Percentiles rank a stretch among this genome's conserved stretches.
phyloP scores from a whole-genome alignment of 1,140 invertebrate genomes.

The Orchestia grillus region DNA sequence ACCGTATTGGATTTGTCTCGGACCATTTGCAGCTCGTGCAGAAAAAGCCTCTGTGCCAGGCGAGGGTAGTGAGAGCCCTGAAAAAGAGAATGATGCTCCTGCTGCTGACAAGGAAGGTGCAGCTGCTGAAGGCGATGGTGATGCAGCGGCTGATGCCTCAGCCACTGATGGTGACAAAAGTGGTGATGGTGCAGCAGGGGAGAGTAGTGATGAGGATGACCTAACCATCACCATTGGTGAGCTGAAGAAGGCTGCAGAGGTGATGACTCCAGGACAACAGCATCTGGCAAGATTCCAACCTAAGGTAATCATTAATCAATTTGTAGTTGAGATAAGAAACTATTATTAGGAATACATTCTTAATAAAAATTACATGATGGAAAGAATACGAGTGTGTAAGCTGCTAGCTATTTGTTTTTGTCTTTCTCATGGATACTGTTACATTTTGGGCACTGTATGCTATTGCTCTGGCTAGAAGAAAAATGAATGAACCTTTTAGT shows the following conservation, averaged over 20 bases:
- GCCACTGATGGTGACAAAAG: background rate
- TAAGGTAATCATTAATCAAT: background rate
- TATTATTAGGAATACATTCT: background rate
- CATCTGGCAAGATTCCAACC: constrained; percentile 52
- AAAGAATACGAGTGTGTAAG: no score
- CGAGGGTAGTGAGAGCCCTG: background rate
- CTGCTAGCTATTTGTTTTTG: no score
- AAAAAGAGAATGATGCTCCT: background rate
- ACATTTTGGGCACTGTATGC: no score
- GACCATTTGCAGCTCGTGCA: background rate
- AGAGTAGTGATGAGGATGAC: constrained; percentile 57
- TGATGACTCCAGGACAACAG: constrained; percentile 14
- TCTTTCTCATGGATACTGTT: no score
- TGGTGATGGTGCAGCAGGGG: constrained; percentile 28
- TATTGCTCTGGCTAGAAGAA: no score
- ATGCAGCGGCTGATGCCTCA: constrained; percentile 55
- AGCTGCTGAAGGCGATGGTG: background rate
- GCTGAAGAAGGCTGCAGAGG: constrained; percentile 35
- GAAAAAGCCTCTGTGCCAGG: background rate
- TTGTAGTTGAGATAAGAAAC: background rate
- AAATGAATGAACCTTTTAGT: no score
- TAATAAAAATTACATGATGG: no score
- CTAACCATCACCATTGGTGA: constrained; percentile 57
- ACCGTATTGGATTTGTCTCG: background rate
- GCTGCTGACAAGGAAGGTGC: background rate